A percentile compares a stretch with the other conserved stretches of the same genome.
Evolutionary conservation across 2,888 invertebrate genomes (phyloP).

Genomic region (Hipparchia semele): DNA sequence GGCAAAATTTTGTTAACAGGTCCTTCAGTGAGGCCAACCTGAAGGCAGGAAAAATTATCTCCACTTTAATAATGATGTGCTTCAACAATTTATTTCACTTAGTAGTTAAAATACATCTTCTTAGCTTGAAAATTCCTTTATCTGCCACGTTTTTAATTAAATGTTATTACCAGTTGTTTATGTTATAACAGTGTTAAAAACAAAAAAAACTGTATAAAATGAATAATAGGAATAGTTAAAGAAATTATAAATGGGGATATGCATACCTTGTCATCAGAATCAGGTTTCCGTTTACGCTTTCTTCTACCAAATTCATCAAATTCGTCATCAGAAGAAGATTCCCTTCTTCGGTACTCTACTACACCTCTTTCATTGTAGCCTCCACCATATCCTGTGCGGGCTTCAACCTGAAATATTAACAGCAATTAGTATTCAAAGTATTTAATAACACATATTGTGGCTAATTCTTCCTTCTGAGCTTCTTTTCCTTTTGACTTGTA

Average conservation of each 20-base stretch:
- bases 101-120: constrained; percentile 72
- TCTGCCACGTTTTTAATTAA: constrained; percentile 64
- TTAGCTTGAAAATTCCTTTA: constrained; percentile 74
- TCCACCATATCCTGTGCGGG: constrained; percentile 91
- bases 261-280: constrained; percentile 56
- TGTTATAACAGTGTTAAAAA: constrained; percentile 11
- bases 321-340: constrained; percentile 95
- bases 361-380: constrained; percentile 98
- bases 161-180: constrained; percentile 32
- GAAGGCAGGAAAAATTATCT: constrained; percentile 84
- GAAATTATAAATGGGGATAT: constrained; percentile 22
- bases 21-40: constrained; percentile 83
- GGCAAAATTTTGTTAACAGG: constrained; percentile 78
- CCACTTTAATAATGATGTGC: constrained; percentile 82
- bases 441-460: too few relatives aligned
- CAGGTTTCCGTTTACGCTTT: constrained; percentile 80
- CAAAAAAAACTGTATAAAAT: constrained; percentile 3
- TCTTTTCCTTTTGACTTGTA: too few relatives aligned
- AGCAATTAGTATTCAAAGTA: not conserved
- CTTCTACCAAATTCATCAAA: constrained; percentile 95
- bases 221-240: constrained; percentile 8
- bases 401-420: constrained; percentile 81
- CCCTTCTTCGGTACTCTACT: constrained; percentile 96
- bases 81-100: constrained; percentile 69
- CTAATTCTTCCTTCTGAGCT: too few relatives aligned